Conservation (phyloP, 1,140 invertebrate species). For the Sitobion miscanthi region DNA sequence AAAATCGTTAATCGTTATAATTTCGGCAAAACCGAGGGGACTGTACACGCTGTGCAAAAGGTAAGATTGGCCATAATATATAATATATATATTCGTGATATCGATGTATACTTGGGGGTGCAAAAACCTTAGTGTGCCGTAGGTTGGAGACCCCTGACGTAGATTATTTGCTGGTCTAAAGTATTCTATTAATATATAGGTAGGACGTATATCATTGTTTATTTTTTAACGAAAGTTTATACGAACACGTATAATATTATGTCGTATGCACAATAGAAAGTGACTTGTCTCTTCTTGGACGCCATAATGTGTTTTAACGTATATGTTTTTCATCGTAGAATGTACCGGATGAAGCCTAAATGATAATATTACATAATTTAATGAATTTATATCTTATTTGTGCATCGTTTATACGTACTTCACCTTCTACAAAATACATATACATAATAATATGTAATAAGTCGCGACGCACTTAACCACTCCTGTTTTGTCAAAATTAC, state of each 20-base stretch:
- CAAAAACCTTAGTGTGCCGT: no score
- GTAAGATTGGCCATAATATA: background rate
- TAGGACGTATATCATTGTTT: background rate
- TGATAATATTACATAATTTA: background rate
- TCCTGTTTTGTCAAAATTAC: background rate
- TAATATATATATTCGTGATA: background rate
- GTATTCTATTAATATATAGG: background rate
- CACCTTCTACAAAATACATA: background rate
- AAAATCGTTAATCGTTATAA: background rate
- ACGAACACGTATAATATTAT: background rate
- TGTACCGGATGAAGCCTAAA: background rate
- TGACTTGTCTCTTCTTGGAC: background rate
- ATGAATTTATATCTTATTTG: conserved; percentile 17
- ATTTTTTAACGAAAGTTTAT: background rate
- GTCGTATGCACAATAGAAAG: background rate
- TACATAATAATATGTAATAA: background rate
- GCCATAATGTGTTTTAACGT: background rate
- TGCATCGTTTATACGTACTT: background rate
- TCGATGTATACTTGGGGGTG: background rate
- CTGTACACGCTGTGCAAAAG: background rate
- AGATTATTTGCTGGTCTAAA: background rate
- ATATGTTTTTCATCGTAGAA: background rate
- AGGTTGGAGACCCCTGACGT: background rate
- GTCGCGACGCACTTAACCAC: background rate
- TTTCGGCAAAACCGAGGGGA: background rate